Conservation (phyloP, 2,113 vertebrate genomes). For the Sula dactylatra region DNA sequence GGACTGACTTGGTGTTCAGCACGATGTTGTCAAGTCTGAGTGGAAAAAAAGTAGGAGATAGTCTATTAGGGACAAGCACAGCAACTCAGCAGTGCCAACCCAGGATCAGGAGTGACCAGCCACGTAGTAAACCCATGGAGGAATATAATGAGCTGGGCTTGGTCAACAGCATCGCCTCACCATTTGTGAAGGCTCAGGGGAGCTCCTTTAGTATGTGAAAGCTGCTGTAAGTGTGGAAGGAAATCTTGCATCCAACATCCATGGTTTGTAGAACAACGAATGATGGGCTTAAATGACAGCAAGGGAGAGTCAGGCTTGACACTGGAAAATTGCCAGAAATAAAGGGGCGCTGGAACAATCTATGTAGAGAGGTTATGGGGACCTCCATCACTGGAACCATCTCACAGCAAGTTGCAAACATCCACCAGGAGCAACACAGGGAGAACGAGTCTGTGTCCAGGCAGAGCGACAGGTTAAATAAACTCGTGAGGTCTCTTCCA, state of each 20-base stretch:
- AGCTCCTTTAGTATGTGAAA: not conserved
- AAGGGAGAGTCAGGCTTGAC: not conserved
- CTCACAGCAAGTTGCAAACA: not conserved
- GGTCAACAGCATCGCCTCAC: not conserved
- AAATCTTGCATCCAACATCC: not conserved
- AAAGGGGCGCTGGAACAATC: not conserved
- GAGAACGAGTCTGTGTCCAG: not conserved
- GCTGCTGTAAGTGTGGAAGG: not conserved
- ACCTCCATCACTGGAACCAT: not conserved
- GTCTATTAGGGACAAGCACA: not conserved
- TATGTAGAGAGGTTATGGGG: not conserved
- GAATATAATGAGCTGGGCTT: not conserved
- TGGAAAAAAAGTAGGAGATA: not conserved
- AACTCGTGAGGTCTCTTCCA: rapidly evolving
- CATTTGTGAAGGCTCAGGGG: not conserved
- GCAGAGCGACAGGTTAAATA: not conserved
- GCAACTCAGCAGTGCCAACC: not conserved
- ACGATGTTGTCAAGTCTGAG: not conserved
- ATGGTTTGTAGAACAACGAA: not conserved
- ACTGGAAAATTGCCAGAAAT: not conserved
- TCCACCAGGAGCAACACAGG: not conserved
- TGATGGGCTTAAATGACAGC: not conserved
- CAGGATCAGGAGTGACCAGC: not conserved
- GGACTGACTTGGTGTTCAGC: not conserved
- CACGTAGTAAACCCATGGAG: rapidly evolving